These are phyloP conservation scores for Idaea dimidiata DNA, from an alignment of 2,888 invertebrate genomes.

Conservation along the genomic window DNA sequence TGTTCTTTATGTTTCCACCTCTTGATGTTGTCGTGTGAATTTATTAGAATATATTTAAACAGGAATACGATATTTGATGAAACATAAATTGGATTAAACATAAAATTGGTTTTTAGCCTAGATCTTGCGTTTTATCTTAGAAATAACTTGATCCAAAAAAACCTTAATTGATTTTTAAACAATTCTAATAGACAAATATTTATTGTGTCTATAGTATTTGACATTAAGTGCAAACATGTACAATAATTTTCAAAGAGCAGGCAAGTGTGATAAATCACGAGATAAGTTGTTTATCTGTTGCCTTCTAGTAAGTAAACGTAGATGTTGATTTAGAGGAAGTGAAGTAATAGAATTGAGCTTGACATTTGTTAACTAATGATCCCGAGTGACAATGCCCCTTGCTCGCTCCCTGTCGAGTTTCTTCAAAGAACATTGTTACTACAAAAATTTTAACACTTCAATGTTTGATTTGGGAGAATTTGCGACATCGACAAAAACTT, in stretches of 20 bases:
- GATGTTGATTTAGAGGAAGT: constrained; percentile 46
- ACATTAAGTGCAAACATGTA: constrained; percentile 4
- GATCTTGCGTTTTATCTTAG: constrained; percentile 7
- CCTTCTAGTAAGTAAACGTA: constrained; percentile 65
- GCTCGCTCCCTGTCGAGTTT: constrained; percentile 61
- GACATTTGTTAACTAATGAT: constrained; percentile 76
- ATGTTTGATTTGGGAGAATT: constrained; percentile 78
- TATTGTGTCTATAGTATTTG: constrained; percentile 18
- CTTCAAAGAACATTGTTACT: constrained; percentile 65
- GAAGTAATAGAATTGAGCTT: constrained; percentile 53
- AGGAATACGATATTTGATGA: constrained; percentile 17
- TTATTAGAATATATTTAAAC: constrained; percentile 15
- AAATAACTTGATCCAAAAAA: constrained; percentile 6
- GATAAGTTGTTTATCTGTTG: constrained; percentile 67
- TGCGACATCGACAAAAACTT: constrained; percentile 63
- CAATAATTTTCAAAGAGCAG: constrained; percentile 4
- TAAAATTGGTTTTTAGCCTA: no score
- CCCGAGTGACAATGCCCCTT: constrained; percentile 55
- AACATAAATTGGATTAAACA: constrained; percentile 6
- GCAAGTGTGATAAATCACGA: constrained; percentile 56
- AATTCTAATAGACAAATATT: constrained; percentile 29
- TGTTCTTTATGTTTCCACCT: constrained; percentile 52
- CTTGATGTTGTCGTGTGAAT: neutral
- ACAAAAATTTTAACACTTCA: constrained; percentile 75
- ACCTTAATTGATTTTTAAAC: no score